Conservation (phyloP, 2,797 vertebrate species). For the Syndactyla subalaris region DNA sequence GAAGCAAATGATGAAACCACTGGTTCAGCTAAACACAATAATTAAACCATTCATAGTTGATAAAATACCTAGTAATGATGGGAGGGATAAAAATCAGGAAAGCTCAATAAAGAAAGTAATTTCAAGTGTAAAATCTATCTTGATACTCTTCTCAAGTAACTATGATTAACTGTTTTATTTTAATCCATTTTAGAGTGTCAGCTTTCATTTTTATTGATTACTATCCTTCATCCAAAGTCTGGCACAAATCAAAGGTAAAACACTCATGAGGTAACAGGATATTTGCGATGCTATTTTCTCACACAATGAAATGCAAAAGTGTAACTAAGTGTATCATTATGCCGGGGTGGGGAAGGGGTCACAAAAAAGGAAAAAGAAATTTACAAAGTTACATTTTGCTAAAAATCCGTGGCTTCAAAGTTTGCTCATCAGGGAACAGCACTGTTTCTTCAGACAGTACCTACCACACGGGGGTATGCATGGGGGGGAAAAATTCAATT, state of each 20-base stretch:
- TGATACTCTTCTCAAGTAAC: not conserved
- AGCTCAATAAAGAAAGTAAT: not conserved
- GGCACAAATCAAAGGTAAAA: not conserved
- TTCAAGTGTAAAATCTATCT: not conserved
- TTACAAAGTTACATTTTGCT: not conserved
- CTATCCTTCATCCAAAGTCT: not conserved
- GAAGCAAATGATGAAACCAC: not conserved
- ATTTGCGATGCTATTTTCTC: not conserved
- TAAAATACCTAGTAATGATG: not conserved
- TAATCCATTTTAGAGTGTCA: not conserved
- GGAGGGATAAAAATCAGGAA: not conserved
- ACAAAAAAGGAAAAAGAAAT: not conserved
- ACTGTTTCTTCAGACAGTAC: not conserved
- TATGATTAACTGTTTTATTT: not conserved
- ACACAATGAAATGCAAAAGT: not conserved
- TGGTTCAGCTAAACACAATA: not conserved
- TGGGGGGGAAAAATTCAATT: not conserved
- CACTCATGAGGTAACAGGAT: not conserved
- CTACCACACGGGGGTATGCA: not conserved
- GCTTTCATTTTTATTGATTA: not conserved
- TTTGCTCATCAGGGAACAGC: not conserved
- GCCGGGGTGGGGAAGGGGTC: fast-evolving
- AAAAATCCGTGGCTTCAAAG: not conserved
- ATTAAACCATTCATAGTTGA: not conserved
- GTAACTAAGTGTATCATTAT: not conserved